Evolutionary conservation across 2,113 vertebrate genomes (phyloP).

Genomic region (Peucedramus taeniatus): DNA sequence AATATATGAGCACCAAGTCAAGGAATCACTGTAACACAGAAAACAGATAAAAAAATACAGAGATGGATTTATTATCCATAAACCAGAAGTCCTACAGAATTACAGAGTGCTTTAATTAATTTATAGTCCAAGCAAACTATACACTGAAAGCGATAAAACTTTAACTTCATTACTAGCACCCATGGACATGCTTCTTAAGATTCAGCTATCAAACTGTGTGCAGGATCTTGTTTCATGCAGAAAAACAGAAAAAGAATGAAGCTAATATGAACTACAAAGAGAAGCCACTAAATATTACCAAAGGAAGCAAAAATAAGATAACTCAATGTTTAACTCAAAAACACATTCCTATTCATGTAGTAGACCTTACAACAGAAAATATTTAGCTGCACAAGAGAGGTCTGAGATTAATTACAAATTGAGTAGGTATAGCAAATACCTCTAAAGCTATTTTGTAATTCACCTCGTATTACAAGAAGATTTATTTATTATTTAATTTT

Average conservation of each 20-base stretch:
- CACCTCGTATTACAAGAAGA: not conserved
- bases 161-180: not conserved
- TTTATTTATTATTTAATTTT: not conserved
- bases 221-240: not conserved
- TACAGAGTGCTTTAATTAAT: not conserved
- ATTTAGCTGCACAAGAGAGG: not conserved
- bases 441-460: not conserved
- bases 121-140: not conserved
- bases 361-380: not conserved
- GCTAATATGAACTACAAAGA: not conserved
- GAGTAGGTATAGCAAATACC: not conserved
- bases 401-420: not conserved
- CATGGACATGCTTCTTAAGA: not conserved
- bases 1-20: not conserved
- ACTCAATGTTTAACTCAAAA: not conserved
- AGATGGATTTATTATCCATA: not conserved
- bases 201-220: not conserved
- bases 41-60: not conserved
- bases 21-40: not conserved
- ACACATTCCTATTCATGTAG: not conserved
- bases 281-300: not conserved
- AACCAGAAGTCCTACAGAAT: not conserved
- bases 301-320: not conserved
- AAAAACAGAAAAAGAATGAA: not conserved
- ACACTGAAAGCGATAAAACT: not conserved